Base-by-base conservation (phyloP, 92 coral and sea anemone species). In the Parazoanthus swiftii region DNA sequence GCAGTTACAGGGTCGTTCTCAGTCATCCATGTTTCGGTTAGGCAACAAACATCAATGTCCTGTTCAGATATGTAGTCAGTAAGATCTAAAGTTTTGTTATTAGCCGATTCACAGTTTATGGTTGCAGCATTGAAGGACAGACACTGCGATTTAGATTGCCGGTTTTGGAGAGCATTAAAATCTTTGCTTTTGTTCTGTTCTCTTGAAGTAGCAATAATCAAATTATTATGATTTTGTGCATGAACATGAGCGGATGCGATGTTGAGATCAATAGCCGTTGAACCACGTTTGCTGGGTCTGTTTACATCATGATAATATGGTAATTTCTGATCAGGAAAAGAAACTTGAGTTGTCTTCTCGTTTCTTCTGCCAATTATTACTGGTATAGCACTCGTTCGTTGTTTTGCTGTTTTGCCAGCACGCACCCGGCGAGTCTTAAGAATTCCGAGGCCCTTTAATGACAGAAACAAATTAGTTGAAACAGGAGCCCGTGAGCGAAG, bases 271-370 rank as follows among this genome's bases (percentile, higher is more conserved):
- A 21, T 78, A 78, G 43, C 66, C 20, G 43, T 78, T 78, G 82
- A 78, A 15, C 67, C 66, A n/a, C 9, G 29, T 7, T 78, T 78
- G 4, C 33, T 78, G 65, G 59, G 67, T 86, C 63, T 77, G 89
- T 86, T 77, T 86, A 78, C 89, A 86, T 78, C 77, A 84, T 86
- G 76, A 86, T 59, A 86, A 86, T 56, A 78, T 77, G 81, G 78
- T 86, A 86, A 78, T 77, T 86, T 86, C 89, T 38, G 89, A 86
- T 77, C 89, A 78, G 89, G 77, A 86, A 77, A 77, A 86, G 77
- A 54, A 86, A 86, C 33, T 78, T 86, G 89, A 37, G 78, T 39
- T 44, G 85, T 77, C 33, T 50, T 54, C 26, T 51, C 67, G 23
- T 29, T 39, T 38, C 36, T 37, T 82, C 86, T 82, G 51, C 76